Conservation (phyloP, 2,888 invertebrate species). For the Anagyrus pseudococci region DNA sequence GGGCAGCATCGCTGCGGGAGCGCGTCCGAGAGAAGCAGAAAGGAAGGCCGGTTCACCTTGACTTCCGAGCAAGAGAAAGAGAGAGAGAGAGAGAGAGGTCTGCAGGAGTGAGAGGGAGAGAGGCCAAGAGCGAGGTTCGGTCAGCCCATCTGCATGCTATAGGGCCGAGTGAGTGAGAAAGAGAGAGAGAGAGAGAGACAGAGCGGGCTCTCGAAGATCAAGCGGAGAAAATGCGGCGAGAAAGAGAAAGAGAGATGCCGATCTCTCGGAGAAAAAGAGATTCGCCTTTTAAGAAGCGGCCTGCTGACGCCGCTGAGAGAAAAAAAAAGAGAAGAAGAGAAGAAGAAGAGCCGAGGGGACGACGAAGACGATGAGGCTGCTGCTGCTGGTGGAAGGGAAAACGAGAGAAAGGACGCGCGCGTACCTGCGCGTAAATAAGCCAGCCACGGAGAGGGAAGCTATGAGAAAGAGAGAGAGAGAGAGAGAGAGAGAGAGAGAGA, state of each 20-base stretch:
- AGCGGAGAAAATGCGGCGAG: conserved; percentile 32
- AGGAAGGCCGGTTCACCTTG: conserved; percentile 59
- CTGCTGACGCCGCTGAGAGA: too few species aligned
- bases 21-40: conserved; percentile 31
- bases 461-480: conserved; percentile 1
- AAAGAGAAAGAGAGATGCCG: too few species aligned
- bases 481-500: conserved; percentile 13
- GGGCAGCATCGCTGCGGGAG: conserved; percentile 39
- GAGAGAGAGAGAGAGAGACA: background rate
- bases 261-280: too few species aligned
- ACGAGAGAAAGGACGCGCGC: background rate
- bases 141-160: conserved; percentile 48
- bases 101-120: background rate
- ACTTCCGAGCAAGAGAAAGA: conserved; percentile 42
- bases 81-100: conserved; percentile 18
- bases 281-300: too few species aligned
- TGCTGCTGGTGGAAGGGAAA: too few species aligned
- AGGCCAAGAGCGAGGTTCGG: background rate
- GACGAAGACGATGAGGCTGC: too few species aligned
- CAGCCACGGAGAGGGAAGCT: background rate
- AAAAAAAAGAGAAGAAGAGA: too few species aligned
- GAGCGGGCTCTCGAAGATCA: conserved; percentile 41
- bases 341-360: too few species aligned
- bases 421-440: background rate
- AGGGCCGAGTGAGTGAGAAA: conserved; percentile 37